These are phyloP conservation scores for Tinea pellionella DNA, from an alignment of 2,888 invertebrate species.

Conservation along the genomic window DNA sequence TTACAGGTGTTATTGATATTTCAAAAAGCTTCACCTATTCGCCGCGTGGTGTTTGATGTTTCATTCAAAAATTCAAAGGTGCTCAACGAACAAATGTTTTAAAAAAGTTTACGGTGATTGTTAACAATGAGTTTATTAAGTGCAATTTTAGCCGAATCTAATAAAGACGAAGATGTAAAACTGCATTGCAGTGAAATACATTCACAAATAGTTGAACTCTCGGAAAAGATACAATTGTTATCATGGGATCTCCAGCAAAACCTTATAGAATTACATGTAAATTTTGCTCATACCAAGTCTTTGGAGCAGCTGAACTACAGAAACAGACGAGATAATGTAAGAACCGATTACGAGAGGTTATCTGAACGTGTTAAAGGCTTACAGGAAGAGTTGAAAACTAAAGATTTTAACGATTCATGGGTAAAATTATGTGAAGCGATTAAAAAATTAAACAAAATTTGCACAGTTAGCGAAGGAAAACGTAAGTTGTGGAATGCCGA, in stretches of 20 bases:
- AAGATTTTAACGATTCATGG: slow-evolving; percentile 35
- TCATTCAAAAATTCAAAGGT: no score
- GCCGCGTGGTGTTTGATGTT: no score
- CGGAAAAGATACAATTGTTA: slow-evolving; percentile 46
- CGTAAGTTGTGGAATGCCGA: slow-evolving; percentile 41
- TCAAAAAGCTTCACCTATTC: no score
- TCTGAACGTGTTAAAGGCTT: slow-evolving; percentile 28
- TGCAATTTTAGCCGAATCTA: slow-evolving; percentile 46
- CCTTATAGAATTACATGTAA: slow-evolving; percentile 44
- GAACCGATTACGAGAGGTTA: slow-evolving; percentile 32
- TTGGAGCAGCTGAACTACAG: slow-evolving; percentile 53
- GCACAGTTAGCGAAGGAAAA: slow-evolving; percentile 40
- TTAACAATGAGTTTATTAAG: slow-evolving; percentile 46
- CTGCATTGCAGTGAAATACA: slow-evolving; percentile 40
- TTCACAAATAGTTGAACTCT: slow-evolving; percentile 39
- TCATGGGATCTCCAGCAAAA: slow-evolving; percentile 54
- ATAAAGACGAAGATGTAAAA: slow-evolving; percentile 42
- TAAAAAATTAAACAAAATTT: slow-evolving; percentile 34
- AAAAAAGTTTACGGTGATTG: no score
- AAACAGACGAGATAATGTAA: slow-evolving; percentile 42
- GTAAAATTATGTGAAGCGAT: slow-evolving; percentile 35
- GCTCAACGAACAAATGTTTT: no score
- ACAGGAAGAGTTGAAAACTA: slow-evolving; percentile 26
- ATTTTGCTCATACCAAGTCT: slow-evolving; percentile 47
- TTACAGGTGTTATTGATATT: no score